A percentile compares a stretch with the other conserved stretches of the same genome.
These are phyloP conservation scores for Sebastes itinus DNA, from an alignment of 2,797 vertebrate genomes.

Conservation along the genomic window DNA sequence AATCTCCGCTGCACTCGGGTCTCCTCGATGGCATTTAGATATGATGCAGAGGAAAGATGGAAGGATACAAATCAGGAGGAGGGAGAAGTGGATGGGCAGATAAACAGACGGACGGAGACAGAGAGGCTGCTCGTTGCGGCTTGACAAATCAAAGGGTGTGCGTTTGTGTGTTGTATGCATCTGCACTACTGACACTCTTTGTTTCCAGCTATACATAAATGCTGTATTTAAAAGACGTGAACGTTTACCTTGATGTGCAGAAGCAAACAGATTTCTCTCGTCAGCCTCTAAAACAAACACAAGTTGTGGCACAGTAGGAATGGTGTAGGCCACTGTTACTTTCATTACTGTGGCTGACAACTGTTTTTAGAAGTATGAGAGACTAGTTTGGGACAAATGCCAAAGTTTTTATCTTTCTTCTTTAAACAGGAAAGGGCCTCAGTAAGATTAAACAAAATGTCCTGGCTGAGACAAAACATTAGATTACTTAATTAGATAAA, in stretches of 20 bases:
- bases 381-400: neutral
- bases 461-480: neutral
- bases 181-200: constrained; percentile 3
- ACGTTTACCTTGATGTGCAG: constrained; percentile 13
- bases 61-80: constrained; percentile 29
- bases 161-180: neutral
- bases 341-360: neutral
- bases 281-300: neutral
- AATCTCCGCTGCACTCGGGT: constrained; percentile 23
- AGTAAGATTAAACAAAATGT: neutral
- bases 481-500: neutral
- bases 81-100: constrained; percentile 35
- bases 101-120: constrained; percentile 39
- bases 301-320: neutral
- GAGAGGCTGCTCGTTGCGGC: constrained; percentile 26
- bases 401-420: neutral
- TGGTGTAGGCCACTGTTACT: neutral
- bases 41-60: constrained; percentile 28
- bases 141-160: constrained; percentile 38
- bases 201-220: constrained; percentile 27
- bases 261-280: constrained; percentile 27
- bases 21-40: constrained; percentile 59
- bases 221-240: constrained; percentile 38
- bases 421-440: neutral
- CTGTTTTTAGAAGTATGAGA: neutral